Conservation (phyloP, 2,888 invertebrate genomes). For the Mylabris sibirica region DNA sequence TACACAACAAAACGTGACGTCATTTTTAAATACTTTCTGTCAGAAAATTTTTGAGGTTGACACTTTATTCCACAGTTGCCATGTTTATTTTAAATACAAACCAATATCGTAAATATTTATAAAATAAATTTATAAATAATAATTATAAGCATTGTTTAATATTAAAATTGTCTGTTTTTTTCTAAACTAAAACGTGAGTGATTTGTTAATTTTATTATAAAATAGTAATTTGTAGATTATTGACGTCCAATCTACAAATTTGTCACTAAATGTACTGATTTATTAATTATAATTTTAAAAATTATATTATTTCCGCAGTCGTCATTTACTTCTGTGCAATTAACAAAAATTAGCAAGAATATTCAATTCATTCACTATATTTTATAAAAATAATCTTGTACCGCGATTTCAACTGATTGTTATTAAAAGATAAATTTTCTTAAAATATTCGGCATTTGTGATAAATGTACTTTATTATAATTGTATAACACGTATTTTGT, state of each 20-base stretch:
- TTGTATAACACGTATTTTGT: no score
- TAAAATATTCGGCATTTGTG: no score
- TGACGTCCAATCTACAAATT: background rate
- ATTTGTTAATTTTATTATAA: background rate
- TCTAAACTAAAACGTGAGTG: no score
- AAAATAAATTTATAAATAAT: background rate
- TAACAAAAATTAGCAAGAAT: background rate
- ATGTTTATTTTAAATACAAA: background rate
- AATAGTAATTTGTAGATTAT: background rate
- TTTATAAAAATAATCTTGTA: background rate
- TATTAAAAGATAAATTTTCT: no score
- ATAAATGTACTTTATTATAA: no score
- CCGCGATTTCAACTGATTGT: no score
- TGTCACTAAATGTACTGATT: background rate
- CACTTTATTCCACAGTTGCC: background rate
- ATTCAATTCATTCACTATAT: background rate
- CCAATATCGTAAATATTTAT: background rate
- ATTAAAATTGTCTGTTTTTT: background rate
- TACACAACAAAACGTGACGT: constrained; percentile 42
- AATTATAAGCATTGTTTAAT: background rate
- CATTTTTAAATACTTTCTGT: constrained; percentile 39
- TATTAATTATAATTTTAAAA: background rate
- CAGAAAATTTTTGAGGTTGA: background rate
- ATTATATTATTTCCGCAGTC: background rate
- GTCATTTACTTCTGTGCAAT: background rate